Evolutionary conservation across 2,113 vertebrate species (phyloP).

Genomic region (Heterotilapia buettikoferi): DNA sequence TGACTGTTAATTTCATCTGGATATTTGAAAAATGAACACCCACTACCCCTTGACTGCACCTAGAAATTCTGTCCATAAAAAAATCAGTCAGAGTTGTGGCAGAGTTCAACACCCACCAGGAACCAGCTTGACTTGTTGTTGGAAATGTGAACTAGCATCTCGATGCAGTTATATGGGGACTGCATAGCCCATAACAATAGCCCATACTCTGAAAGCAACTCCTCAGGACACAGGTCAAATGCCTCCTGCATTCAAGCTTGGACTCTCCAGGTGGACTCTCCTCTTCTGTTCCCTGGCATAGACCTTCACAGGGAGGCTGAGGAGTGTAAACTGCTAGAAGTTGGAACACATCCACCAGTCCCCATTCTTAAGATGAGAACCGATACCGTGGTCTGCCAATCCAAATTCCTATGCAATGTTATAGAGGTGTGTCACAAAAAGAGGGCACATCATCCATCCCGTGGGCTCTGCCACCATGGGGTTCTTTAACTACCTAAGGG

Average conservation of each 20-base stretch:
- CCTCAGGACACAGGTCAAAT: not conserved
- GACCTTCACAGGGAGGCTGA: not conserved
- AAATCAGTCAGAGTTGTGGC: not conserved
- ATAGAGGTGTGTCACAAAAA: not conserved
- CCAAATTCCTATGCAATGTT: not conserved
- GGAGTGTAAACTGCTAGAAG: not conserved
- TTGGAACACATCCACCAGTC: not conserved
- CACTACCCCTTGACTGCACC: not conserved
- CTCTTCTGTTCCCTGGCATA: not conserved
- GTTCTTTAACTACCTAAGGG: not conserved
- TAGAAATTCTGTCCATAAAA: not conserved
- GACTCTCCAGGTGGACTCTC: not conserved
- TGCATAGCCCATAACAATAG: not conserved
- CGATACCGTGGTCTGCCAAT: not conserved
- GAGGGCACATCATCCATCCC: not conserved
- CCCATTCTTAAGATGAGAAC: not conserved
- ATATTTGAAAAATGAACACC: not conserved
- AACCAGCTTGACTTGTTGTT: not conserved
- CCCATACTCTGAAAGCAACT: not conserved
- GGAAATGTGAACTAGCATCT: not conserved
- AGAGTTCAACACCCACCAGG: not conserved
- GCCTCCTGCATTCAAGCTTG: not conserved
- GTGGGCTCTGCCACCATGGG: not conserved
- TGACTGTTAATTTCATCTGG: not conserved
- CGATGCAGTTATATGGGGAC: not conserved